Evolutionary conservation across 2,888 invertebrate species (phyloP).

Genomic region (Steinernema scapterisci): DNA sequence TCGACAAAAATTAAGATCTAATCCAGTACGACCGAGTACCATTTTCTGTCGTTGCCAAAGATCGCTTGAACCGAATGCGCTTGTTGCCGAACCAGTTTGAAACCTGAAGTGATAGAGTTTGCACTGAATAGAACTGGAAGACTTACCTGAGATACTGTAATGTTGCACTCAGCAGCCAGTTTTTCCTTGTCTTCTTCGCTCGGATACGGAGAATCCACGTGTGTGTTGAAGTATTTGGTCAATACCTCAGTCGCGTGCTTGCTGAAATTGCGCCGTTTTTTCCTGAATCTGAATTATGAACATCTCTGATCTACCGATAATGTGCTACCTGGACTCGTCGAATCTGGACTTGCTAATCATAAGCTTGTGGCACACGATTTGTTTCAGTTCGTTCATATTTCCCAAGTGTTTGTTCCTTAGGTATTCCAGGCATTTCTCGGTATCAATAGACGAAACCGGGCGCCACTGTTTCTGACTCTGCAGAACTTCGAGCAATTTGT

Average conservation of each 20-base stretch:
- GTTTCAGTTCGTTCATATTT: background rate
- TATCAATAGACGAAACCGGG: background rate
- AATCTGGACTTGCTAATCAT: background rate
- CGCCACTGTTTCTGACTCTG: background rate
- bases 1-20: too few species aligned
- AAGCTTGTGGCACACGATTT: slow-evolving; percentile 10
- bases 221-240: slow-evolving; percentile 26
- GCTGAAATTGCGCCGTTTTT: slow-evolving; percentile 25
- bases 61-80: slow-evolving; percentile 16
- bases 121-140: background rate
- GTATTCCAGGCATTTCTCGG: background rate
- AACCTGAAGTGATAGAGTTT: background rate
- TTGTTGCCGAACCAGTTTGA: slow-evolving; percentile 28
- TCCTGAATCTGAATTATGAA: background rate
- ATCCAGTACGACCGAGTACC: too few species aligned
- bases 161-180: slow-evolving; percentile 5
- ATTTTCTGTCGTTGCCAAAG: background rate
- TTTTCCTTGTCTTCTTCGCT: slow-evolving; percentile 17
- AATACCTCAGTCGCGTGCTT: background rate
- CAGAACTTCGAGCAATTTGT: background rate
- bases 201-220: slow-evolving; percentile 17
- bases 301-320: too few species aligned
- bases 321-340: background rate
- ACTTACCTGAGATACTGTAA: slow-evolving; percentile 2
- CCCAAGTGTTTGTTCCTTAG: background rate